phyloP scores from a whole-genome alignment of 2,888 invertebrate genomes.

The Habrosyne pyritoides region DNA sequence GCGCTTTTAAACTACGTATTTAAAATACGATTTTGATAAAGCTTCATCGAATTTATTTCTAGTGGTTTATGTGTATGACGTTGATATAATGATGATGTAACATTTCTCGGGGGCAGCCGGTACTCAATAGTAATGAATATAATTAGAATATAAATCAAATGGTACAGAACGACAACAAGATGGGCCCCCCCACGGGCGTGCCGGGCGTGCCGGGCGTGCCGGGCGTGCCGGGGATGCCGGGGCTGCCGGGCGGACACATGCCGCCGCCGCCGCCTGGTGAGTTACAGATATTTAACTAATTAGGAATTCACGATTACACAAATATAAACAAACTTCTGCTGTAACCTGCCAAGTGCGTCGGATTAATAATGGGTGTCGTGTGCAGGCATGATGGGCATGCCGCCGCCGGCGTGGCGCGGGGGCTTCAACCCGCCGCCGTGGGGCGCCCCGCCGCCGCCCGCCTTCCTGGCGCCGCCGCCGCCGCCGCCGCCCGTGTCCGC shows the following conservation, averaged over 20 bases:
- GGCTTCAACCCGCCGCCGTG: constrained; percentile 65
- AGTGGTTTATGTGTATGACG: too few relatives aligned
- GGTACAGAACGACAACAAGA: constrained; percentile 53
- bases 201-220: constrained; percentile 24
- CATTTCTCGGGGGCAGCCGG: too few relatives aligned
- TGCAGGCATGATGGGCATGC: constrained; percentile 63
- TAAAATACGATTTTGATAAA: too few relatives aligned
- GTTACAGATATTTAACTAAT: constrained; percentile 12
- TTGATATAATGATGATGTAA: too few relatives aligned
- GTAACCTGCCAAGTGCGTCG: too few relatives aligned
- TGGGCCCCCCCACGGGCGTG: constrained; percentile 44
- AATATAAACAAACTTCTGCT: too few relatives aligned
- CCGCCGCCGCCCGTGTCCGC: constrained; percentile 70
- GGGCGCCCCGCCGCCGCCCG: constrained; percentile 70
- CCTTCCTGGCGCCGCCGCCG: constrained; percentile 76
- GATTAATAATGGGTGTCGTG: background rate
- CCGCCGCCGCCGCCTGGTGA: constrained; percentile 65
- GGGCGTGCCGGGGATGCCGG: constrained; percentile 28
- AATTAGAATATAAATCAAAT: too few relatives aligned
- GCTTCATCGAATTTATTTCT: too few relatives aligned
- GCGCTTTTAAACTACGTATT: too few relatives aligned
- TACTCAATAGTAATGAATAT: too few relatives aligned
- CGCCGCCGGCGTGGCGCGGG: constrained; percentile 41
- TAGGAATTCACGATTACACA: too few relatives aligned
- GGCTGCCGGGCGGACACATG: constrained; percentile 35